phyloP scores from a whole-genome alignment of 2,888 invertebrate genomes.

The Chaitophorus viminalis region DNA sequence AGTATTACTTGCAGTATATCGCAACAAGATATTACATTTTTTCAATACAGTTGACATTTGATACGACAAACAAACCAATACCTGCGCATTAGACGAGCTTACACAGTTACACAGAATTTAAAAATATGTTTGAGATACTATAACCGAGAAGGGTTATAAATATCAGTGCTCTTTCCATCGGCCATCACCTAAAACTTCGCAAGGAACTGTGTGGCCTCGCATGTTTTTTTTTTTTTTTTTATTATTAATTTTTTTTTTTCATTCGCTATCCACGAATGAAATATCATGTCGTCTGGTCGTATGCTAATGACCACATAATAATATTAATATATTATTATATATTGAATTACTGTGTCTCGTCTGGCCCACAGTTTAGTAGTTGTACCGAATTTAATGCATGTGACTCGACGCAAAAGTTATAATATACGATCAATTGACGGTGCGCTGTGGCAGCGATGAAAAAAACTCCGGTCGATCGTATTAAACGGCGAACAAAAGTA shows the following conservation, averaged over 20 bases:
- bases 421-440: background rate
- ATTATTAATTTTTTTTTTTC: background rate
- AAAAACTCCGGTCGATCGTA: background rate
- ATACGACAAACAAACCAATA: no score
- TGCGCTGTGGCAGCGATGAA: background rate
- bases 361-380: background rate
- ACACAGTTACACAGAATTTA: no score
- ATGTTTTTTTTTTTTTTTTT: background rate
- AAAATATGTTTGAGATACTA: no score
- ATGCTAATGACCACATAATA: background rate
- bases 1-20: no score
- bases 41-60: no score
- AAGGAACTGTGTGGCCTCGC: no score
- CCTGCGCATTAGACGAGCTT: no score
- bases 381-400: background rate
- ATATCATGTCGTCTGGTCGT: background rate
- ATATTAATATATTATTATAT: background rate
- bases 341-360: background rate
- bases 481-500: conserved; percentile 1
- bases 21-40: no score
- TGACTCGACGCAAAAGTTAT: background rate
- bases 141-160: no score
- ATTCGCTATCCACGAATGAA: background rate
- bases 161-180: no score
- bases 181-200: no score